phyloP scores from a whole-genome alignment of 2,113 vertebrate genomes.

The Trichomycterus rosablanca region DNA sequence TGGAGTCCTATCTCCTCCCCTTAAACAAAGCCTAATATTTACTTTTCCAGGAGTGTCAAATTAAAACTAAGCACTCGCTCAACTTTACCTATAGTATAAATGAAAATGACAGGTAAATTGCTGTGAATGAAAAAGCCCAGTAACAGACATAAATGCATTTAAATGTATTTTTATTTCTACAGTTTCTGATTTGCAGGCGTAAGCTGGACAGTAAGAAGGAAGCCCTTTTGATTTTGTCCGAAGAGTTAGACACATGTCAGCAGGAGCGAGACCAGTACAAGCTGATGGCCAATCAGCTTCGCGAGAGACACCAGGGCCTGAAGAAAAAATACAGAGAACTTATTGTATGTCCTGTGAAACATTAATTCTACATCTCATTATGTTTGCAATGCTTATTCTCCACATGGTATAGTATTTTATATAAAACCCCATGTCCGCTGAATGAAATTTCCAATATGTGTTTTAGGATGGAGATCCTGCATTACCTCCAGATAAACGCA shows the following conservation, averaged over 20 bases:
- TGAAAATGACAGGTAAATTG: background rate
- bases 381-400: background rate
- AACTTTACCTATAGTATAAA: background rate
- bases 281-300: constrained; percentile 95
- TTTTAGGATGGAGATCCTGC: constrained; percentile 90
- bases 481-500: constrained; percentile 92
- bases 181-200: constrained; percentile 77
- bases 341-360: constrained; percentile 70
- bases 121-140: background rate
- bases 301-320: constrained; percentile 87
- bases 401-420: background rate
- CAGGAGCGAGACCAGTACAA: constrained; percentile 96
- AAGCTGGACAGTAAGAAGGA: constrained; percentile 97
- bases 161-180: constrained; percentile 10
- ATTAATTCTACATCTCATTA: no score
- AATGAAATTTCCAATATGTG: constrained; percentile 22
- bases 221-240: constrained; percentile 90
- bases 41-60: constrained; percentile 36
- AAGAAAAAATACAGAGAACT: constrained; percentile 94
- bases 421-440: no score
- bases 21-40: constrained; percentile 28
- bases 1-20: constrained; percentile 28
- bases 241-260: constrained; percentile 92
- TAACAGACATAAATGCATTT: background rate
- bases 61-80: background rate